A percentile compares a stretch with the other conserved stretches of the same genome.
These are phyloP conservation scores for Nymphalis io DNA, from an alignment of 1,140 invertebrate genomes.

Conservation along the genomic window DNA sequence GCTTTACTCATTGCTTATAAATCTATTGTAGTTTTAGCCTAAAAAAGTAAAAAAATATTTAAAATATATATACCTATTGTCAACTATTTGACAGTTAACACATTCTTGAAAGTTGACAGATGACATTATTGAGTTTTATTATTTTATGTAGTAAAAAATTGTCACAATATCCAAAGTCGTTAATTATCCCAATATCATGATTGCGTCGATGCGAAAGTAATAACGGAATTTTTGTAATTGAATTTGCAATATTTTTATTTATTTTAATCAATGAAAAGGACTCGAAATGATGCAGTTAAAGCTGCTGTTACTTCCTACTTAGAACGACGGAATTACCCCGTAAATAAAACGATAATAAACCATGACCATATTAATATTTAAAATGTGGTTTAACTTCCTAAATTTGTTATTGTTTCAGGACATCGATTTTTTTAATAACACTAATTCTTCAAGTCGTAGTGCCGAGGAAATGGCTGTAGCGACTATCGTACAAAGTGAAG, in stretches of 20 bases:
- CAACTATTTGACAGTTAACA: too few relatives aligned
- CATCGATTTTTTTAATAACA: constrained; percentile 68
- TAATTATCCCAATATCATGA: background rate
- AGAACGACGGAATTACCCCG: constrained; percentile 78
- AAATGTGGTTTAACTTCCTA: too few relatives aligned
- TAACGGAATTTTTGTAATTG: background rate
- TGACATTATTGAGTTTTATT: too few relatives aligned
- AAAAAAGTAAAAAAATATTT: too few relatives aligned
- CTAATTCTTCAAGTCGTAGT: constrained; percentile 68
- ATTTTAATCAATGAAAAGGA: constrained; percentile 72
- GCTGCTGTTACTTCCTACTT: constrained; percentile 79
- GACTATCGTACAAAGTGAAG: constrained; percentile 77
- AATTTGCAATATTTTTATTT: constrained; percentile 22
- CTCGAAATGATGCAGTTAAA: constrained; percentile 78
- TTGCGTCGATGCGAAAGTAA: background rate
- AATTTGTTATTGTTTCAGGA: constrained; percentile 58
- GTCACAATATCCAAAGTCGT: too few relatives aligned
- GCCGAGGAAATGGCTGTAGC: constrained; percentile 79
- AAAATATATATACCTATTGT: too few relatives aligned
- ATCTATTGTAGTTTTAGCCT: too few relatives aligned
- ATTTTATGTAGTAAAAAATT: too few relatives aligned
- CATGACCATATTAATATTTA: too few relatives aligned
- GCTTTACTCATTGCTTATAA: too few relatives aligned
- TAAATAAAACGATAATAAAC: constrained; percentile 43
- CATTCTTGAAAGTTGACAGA: too few relatives aligned